Evolutionary conservation across 2,113 vertebrate species (phyloP), one percentile per base, ranked within the genome.

Genomic region (Xyliphius kryptos): DNA sequence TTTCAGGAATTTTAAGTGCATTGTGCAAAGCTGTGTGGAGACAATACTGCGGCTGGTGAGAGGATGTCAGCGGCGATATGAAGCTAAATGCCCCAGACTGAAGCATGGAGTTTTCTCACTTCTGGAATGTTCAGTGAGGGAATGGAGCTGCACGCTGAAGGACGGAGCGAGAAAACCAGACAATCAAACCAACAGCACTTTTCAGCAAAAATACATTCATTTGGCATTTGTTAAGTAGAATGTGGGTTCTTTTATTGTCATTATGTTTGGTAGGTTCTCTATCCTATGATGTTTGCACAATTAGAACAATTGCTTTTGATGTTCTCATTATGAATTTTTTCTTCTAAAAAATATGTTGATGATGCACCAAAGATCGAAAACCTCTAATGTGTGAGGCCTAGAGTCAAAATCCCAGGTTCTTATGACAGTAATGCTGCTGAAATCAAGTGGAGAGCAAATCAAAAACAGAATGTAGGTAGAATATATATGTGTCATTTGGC

Each of bases 121-220:
- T 77, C 59, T 85, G 85, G 86, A 89, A 88, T 87, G 86, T 80
- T 84, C 72, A 74, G 82, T 80, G 85, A 87, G 86, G 81, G 79
- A 81, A 77, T 56, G 36, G 52, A 74, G 77, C 79, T 76, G 26
- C 77, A 82, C 80, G 83, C 80, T 77, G 79, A 76, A 83, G 81
- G 81, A 85, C 74, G 76, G 77, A 86, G 83, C 79, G 71, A 71
- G 75, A 68, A 80, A 76, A 74, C 76, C 74, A 54, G 64, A 83
- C 80, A 84, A 83, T 80, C 82, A 58, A 81, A 79, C 76, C 58
- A 32, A 9, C 67, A 52, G 74, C 63, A 73, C 44, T 41, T 77
- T 81, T 77, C 40, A 80, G 74, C 73, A 65, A 12, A 71, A 55
- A 56, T 51, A 44, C 48, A 43, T 20, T 63, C 63, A 66, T 74